phyloP scores from a whole-genome alignment of 2,113 vertebrate species.

The Etia nguti region DNA sequence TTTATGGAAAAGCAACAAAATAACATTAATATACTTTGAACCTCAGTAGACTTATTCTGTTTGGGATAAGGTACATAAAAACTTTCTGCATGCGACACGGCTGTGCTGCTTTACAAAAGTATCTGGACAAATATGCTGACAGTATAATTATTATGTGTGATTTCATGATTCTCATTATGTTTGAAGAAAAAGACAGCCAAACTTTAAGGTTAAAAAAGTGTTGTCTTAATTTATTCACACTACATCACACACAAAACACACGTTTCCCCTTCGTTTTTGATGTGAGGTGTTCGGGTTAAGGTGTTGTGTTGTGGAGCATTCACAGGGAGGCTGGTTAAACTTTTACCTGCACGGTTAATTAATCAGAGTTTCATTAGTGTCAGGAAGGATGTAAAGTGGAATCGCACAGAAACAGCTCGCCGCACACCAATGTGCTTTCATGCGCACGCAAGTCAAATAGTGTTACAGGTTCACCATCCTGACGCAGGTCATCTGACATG shows the following conservation, averaged over 20 bases:
- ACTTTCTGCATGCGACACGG: not conserved
- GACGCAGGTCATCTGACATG: slow-evolving; percentile 24
- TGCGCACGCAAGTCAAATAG: slow-evolving; percentile 5
- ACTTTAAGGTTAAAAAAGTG: not conserved
- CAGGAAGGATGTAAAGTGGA: slow-evolving; percentile 49
- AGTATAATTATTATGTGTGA: not conserved
- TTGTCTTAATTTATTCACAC: not conserved
- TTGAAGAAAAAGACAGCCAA: not conserved
- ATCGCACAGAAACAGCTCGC: slow-evolving; percentile 32
- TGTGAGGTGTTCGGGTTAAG: not conserved
- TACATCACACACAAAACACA: not conserved
- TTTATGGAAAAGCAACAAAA: not conserved
- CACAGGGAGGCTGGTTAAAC: slow-evolving; percentile 55
- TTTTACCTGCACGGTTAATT: slow-evolving; percentile 67
- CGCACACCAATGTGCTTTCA: slow-evolving; percentile 40
- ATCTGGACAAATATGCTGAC: not conserved
- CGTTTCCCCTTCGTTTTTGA: not conserved
- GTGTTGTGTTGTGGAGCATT: not conserved
- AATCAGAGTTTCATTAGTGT: slow-evolving; percentile 63
- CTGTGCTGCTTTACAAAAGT: not conserved
- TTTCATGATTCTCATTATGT: not conserved
- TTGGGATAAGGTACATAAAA: not conserved
- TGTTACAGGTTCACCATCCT: not conserved
- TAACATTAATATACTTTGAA: not conserved
- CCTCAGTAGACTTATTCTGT: not conserved